Conservation (phyloP, 2,113 vertebrate genomes). For the Tachycineta bicolor region DNA sequence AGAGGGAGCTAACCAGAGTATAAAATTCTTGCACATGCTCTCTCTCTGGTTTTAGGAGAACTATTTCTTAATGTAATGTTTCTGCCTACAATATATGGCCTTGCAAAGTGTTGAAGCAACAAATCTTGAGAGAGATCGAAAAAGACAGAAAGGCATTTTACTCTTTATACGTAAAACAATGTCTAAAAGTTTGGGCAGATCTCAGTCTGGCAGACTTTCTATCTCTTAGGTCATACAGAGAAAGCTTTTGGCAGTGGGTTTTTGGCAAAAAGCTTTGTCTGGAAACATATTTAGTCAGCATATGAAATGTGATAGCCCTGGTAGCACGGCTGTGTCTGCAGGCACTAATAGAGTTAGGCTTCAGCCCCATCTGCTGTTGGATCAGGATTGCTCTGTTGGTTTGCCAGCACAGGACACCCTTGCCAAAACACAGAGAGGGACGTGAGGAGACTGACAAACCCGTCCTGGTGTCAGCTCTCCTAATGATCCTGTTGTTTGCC, state of each 20-base stretch:
- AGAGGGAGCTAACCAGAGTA: neutral
- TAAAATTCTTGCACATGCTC: neutral
- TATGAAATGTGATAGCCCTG: slow-evolving; percentile 41
- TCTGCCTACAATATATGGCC: neutral
- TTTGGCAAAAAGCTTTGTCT: slow-evolving; percentile 63
- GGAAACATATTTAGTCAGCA: slow-evolving; percentile 53
- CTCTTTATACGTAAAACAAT: neutral
- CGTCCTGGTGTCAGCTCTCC: neutral
- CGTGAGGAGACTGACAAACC: slow-evolving; percentile 9
- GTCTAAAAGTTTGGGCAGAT: neutral
- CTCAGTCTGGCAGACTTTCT: neutral
- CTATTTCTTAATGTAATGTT: slow-evolving; percentile 4
- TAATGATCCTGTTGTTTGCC: neutral
- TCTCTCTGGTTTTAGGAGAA: neutral
- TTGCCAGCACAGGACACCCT: neutral
- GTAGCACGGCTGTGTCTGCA: neutral
- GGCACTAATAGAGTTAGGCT: slow-evolving; percentile 61
- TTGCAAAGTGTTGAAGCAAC: neutral
- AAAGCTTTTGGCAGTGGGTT: slow-evolving; percentile 50
- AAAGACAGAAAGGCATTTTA: neutral
- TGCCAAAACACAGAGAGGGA: neutral
- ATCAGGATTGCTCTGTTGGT: slow-evolving; percentile 5
- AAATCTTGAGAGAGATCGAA: neutral
- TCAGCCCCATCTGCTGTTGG: slow-evolving; percentile 77
- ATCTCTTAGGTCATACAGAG: slow-evolving; percentile 28